Conservation (phyloP, 2,113 vertebrate genomes). For the Puma concolor region DNA sequence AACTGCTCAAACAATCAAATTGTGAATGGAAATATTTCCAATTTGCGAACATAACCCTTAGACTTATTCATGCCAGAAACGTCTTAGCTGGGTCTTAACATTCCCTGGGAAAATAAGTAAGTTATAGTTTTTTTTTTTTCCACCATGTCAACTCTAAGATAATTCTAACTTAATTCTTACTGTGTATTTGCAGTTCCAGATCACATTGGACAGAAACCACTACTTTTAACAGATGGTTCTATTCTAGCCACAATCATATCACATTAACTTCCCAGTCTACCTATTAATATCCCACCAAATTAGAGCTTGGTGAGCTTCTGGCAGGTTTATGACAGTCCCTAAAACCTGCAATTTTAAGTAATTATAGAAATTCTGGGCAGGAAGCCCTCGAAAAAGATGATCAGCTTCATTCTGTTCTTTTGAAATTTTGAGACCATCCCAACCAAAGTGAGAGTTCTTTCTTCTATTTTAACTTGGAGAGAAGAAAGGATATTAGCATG, state of each 20-base stretch:
- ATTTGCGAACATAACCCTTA: slow-evolving; percentile 49
- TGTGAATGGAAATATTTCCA: slow-evolving; percentile 74
- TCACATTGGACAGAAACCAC: slow-evolving; percentile 8
- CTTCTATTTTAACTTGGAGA: slow-evolving; percentile 31
- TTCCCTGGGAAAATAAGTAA: slow-evolving; percentile 45
- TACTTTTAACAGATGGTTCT: slow-evolving; percentile 41
- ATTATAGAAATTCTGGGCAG: slow-evolving; percentile 74
- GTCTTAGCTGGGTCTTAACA: not conserved
- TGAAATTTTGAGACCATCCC: slow-evolving; percentile 44
- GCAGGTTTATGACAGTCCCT: slow-evolving; percentile 57
- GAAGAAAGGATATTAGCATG: not conserved
- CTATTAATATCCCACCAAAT: slow-evolving; percentile 72
- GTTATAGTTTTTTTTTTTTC: not conserved
- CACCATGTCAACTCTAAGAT: slow-evolving; percentile 9
- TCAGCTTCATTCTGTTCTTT: slow-evolving; percentile 37
- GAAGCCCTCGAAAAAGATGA: slow-evolving; percentile 65
- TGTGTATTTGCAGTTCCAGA: slow-evolving; percentile 13
- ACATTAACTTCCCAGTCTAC: slow-evolving; percentile 65
- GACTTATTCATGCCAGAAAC: slow-evolving; percentile 36
- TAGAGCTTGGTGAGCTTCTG: slow-evolving; percentile 47
- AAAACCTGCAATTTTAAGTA: slow-evolving; percentile 75
- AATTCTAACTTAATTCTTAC: slow-evolving; percentile 56
- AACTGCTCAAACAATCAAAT: slow-evolving; percentile 61
- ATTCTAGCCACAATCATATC: slow-evolving; percentile 39
- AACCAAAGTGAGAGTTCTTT: not conserved